Base-by-base conservation (phyloP, 2,797 vertebrate genomes). In the Karalla daura region DNA sequence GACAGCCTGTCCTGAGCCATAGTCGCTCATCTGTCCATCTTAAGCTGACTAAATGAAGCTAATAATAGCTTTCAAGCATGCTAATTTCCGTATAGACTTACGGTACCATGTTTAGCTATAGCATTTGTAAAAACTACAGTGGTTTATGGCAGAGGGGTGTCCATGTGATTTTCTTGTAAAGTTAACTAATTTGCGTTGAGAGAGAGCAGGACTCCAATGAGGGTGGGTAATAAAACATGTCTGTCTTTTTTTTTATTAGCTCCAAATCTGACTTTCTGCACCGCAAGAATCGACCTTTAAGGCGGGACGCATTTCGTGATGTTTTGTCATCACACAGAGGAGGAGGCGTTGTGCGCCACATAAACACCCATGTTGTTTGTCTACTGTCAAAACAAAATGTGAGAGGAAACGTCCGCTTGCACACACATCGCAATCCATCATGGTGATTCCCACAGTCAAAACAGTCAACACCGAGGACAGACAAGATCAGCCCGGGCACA, bases 371-470 rank as follows among this genome's bases (percentile, higher is more conserved):
- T 59, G 55, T 62, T 79, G 74, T 78, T 83, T 84, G 54, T 54
- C 64, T 61, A 36, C 35, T 74, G 74, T 84, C 56, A 71, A 63
- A 73, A 74, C 59, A 68, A 1, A 41, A n/a, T 0, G 32, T 2
- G 37, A 81, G 68, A 25, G 52, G 58, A 78, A 80, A 62, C 4
- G 14, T 64, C 68, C 15, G 35, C 63, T 66, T 4, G 54, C 18
- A 40, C 60, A 71, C 65, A 52, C 45, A 71, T 81, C 59, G 66
- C 41, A 58, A 63, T 83, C 80, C 70, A 84, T 83, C 76, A 79
- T 63, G 52, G 60, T 54, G 70, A 69, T 74, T 87, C 74, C 41
- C 55, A 67, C 62, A 91, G 85, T 88, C 88, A 88, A 81, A 91
- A 89, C 78, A 83, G 52, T 61, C 78, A 58, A 70, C 73, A 25